A percentile compares a stretch with the other conserved stretches of the same genome.
Conservation (phyloP, 2,113 vertebrate species). For the Garra rufa region DNA sequence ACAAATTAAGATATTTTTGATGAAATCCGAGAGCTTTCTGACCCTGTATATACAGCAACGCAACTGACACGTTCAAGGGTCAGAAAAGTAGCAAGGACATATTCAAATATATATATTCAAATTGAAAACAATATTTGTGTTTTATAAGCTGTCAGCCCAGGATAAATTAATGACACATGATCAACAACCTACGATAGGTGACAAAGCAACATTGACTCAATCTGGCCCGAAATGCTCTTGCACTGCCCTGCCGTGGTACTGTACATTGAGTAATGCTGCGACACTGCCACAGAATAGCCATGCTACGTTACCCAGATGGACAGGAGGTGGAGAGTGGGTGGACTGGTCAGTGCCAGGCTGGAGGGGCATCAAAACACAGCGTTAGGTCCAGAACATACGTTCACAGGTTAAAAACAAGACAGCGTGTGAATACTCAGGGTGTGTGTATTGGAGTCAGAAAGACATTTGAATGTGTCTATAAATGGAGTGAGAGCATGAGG, state of each 20-base stretch:
- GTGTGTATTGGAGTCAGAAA: neutral
- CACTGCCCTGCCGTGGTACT: neutral
- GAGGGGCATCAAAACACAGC: slow-evolving; percentile 35
- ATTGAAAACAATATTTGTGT: too few relatives aligned
- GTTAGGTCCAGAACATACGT: slow-evolving; percentile 21
- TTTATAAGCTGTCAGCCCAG: neutral
- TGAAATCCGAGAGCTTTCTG: too few relatives aligned
- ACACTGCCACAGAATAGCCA: neutral
- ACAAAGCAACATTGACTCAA: slow-evolving; percentile 2
- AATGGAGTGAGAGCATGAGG: neutral
- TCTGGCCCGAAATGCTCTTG: neutral
- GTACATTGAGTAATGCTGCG: slow-evolving; percentile 1
- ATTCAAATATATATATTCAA: too few relatives aligned
- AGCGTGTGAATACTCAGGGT: neutral
- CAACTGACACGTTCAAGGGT: too few relatives aligned
- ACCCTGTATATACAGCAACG: too few relatives aligned
- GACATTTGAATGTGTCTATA: neutral
- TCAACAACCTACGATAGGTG: neutral
- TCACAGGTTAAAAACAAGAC: slow-evolving; percentile 23
- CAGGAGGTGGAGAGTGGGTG: slow-evolving; percentile 41
- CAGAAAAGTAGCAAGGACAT: too few relatives aligned
- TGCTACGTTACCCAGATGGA: slow-evolving; percentile 24
- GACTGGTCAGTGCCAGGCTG: slow-evolving; percentile 44
- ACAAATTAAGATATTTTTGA: too few relatives aligned
- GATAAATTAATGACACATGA: neutral